phyloP scores from a whole-genome alignment of 2,113 vertebrate species.

The Semnornis frantzii region DNA sequence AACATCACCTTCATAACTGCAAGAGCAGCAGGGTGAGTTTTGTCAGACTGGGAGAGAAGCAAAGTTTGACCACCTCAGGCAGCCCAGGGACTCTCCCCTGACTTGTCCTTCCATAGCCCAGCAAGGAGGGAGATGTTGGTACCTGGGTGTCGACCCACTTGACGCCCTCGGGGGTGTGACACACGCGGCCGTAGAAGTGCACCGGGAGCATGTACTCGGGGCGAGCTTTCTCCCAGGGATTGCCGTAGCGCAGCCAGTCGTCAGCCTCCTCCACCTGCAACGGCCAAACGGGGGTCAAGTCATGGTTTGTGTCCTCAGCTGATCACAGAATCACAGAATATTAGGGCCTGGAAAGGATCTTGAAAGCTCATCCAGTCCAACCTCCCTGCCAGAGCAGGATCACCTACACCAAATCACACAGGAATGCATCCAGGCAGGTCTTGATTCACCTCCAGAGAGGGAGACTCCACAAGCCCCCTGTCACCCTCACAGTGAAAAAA shows the following conservation, averaged over 20 bases:
- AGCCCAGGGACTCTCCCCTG: rapidly evolving
- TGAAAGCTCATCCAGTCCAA: too few species aligned
- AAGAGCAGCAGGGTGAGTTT: not conserved
- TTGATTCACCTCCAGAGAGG: too few species aligned
- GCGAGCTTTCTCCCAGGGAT: conserved; percentile 90
- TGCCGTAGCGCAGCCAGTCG: conserved; percentile 89
- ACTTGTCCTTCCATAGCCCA: not conserved
- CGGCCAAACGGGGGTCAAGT: rapidly evolving
- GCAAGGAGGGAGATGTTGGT: not conserved
- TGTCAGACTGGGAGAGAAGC: not conserved
- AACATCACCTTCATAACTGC: rapidly evolving
- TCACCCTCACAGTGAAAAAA: too few species aligned
- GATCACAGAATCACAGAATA: too few species aligned
- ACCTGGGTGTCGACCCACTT: conserved; percentile 89
- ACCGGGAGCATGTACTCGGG: conserved; percentile 89
- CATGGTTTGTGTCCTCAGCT: not conserved
- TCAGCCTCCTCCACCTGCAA: conserved; percentile 88
- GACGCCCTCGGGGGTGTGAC: conserved; percentile 68
- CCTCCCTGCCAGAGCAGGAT: too few species aligned
- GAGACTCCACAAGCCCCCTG: too few species aligned
- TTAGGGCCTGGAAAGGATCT: too few species aligned
- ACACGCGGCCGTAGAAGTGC: conserved; percentile 84
- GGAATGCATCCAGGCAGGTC: too few species aligned
- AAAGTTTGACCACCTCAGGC: not conserved
- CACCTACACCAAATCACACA: too few species aligned